A percentile compares a stretch with the other conserved stretches of the same genome.
Evolutionary conservation across 2,797 vertebrate genomes (phyloP).

Genomic region (Tangara arthus): DNA sequence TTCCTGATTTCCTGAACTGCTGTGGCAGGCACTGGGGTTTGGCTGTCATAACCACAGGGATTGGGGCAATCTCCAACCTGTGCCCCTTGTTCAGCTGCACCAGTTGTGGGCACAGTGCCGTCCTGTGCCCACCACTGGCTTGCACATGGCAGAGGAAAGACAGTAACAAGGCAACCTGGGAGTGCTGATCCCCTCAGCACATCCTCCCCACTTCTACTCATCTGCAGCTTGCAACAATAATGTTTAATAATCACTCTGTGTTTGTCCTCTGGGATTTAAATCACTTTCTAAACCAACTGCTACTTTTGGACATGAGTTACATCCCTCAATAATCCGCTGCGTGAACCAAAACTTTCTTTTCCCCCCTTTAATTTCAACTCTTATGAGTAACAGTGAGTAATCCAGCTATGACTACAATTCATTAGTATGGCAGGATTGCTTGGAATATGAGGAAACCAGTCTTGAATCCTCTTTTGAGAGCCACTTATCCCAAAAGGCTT

Average conservation of each 20-base stretch:
- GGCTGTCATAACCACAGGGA: background rate
- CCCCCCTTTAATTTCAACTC: background rate
- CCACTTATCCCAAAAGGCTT: conserved; percentile 22
- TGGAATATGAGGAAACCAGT: conserved; percentile 18
- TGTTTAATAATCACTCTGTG: background rate
- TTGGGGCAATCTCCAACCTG: background rate
- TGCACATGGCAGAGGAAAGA: rapidly evolving
- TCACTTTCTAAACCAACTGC: background rate
- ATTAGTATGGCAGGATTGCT: conserved; percentile 5
- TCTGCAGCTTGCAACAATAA: background rate
- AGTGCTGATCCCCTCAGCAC: background rate
- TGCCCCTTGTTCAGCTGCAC: background rate
- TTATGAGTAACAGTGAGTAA: conserved; percentile 12
- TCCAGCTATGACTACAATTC: background rate
- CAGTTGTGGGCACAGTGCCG: too few relatives aligned
- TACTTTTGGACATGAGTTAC: background rate
- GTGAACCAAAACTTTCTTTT: background rate
- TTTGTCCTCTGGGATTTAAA: background rate
- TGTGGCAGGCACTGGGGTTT: background rate
- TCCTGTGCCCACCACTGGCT: rapidly evolving
- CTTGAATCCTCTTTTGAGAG: conserved; percentile 26
- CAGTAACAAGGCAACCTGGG: too few relatives aligned
- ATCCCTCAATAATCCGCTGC: background rate
- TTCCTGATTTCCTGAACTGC: background rate
- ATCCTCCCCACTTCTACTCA: background rate